Percentiles rank a stretch among this genome's conserved stretches.
phyloP scores from a whole-genome alignment of 2,113 vertebrate genomes.

The Petrocephalus microphthalmus region DNA sequence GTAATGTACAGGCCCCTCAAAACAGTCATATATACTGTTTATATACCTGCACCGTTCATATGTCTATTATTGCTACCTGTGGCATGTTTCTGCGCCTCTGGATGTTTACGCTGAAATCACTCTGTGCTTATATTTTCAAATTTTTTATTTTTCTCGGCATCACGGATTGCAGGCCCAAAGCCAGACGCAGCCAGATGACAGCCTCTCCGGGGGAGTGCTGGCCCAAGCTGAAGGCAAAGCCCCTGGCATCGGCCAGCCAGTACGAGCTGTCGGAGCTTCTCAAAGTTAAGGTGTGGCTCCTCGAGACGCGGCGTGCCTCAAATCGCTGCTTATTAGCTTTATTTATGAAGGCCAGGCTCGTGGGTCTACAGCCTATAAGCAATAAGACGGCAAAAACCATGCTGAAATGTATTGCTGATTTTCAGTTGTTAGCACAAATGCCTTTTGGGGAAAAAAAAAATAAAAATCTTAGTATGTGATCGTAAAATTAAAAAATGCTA shows the following conservation, averaged over 20 bases:
- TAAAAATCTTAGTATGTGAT: too few relatives aligned
- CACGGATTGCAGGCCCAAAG: conserved; percentile 63
- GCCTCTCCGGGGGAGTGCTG: conserved; percentile 63
- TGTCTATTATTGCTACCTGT: background rate
- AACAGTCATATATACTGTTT: too few relatives aligned
- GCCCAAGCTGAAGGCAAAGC: conserved; percentile 70
- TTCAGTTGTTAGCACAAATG: too few relatives aligned
- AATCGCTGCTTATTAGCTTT: background rate
- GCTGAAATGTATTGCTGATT: background rate
- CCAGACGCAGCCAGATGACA: conserved; percentile 62
- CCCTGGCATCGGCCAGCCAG: conserved; percentile 51
- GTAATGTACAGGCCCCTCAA: background rate
- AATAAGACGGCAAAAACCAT: background rate
- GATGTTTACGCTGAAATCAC: background rate
- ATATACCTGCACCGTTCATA: too few relatives aligned
- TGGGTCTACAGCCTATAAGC: background rate
- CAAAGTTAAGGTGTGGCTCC: conserved; percentile 60
- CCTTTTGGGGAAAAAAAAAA: too few relatives aligned
- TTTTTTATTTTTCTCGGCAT: background rate
- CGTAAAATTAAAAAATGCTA: too few relatives aligned
- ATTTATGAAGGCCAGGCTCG: background rate
- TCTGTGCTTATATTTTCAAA: background rate
- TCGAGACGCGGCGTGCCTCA: background rate
- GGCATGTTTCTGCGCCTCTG: background rate
- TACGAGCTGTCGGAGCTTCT: conserved; percentile 65